Base-by-base conservation (phyloP, 1,140 invertebrate genomes). In the Drosophila biarmipes region DNA sequence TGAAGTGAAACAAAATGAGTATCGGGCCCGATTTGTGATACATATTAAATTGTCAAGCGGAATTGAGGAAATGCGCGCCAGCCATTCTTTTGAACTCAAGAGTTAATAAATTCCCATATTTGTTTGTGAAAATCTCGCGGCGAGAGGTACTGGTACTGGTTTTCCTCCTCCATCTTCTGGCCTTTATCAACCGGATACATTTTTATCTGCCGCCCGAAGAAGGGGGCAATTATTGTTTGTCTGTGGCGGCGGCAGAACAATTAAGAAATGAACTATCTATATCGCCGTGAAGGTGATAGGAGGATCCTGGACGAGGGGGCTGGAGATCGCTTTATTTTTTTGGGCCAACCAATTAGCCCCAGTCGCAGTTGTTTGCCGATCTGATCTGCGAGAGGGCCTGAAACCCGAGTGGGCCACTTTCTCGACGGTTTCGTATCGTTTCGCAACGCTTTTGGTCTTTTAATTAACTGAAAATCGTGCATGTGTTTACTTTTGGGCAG, bases 181-280 rank as follows among this genome's bases (percentile, higher is more conserved):
- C 78, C 12, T 27, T 82, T 89, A 87, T 87, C 84, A 80, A 79
- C 84, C 84, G 84, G 84, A 87, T 87, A 89, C 84, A 80, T 89
- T 87, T 86, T 89, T 87, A 87, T 87, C 84, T 87, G 45, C 45
- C 51, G 72, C 78, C 61, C 78, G 73, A 57, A 49, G 42, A 64
- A 64, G 14, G 86, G 78, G 63, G 78, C 82, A 87, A 87, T 89
- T 89, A 84, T 89, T 89, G 84, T 82, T 78, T 67, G 79, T 62
- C 57, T 59, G 49, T 29, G 52, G 58, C 75, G 66, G 53, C 68
- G 53, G 63, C 64, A 52, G 73, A 89, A 82, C 82, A 86, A 86
- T 86, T 86, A 86, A 89, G 84, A 76, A 87, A 89, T 89, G 84
- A 87, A 87, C 82, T 87, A 89, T 89, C 69, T 74, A 62, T 48